Conservation (phyloP, 2,797 vertebrate species). For the Lindbergichthys nudifrons region DNA sequence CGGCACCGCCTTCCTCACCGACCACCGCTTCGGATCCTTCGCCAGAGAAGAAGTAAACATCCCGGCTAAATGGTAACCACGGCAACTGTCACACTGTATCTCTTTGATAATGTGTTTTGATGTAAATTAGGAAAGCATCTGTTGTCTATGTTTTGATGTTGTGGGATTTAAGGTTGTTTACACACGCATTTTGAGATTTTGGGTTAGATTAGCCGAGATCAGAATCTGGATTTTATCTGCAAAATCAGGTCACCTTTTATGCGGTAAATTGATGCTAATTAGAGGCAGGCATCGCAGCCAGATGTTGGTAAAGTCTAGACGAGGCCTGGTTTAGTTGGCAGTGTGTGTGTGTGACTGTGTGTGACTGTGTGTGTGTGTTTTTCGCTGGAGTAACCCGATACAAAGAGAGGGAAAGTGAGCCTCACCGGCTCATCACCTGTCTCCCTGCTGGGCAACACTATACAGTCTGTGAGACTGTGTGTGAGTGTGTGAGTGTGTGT, state of each 20-base stretch:
- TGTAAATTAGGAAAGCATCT: too few relatives aligned
- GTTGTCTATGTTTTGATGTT: too few relatives aligned
- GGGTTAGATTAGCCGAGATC: too few relatives aligned
- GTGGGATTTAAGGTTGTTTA: too few relatives aligned
- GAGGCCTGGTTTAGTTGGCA: slow-evolving; percentile 21
- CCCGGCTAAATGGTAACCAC: slow-evolving; percentile 90
- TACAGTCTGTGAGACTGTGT: slow-evolving; percentile 53
- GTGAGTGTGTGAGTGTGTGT: slow-evolving; percentile 40
- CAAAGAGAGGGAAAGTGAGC: slow-evolving; percentile 81
- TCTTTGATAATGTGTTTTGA: too few relatives aligned
- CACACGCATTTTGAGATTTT: too few relatives aligned
- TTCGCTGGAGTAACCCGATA: slow-evolving; percentile 79
- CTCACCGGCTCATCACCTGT: slow-evolving; percentile 72
- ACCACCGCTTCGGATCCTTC: slow-evolving; percentile 94
- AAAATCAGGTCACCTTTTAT: too few relatives aligned
- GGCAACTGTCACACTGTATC: too few relatives aligned
- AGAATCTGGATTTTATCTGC: too few relatives aligned
- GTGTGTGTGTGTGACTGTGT: slow-evolving; percentile 28
- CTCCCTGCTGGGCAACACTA: slow-evolving; percentile 70
- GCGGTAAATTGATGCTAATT: too few relatives aligned
- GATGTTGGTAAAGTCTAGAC: slow-evolving; percentile 33
- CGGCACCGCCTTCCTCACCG: slow-evolving; percentile 89
- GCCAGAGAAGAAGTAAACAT: slow-evolving; percentile 90
- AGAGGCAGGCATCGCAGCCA: background rate
- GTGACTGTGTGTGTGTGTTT: slow-evolving; percentile 40